phyloP scores from a whole-genome alignment of 2,888 invertebrate species.

The Cynaeus angustus region DNA sequence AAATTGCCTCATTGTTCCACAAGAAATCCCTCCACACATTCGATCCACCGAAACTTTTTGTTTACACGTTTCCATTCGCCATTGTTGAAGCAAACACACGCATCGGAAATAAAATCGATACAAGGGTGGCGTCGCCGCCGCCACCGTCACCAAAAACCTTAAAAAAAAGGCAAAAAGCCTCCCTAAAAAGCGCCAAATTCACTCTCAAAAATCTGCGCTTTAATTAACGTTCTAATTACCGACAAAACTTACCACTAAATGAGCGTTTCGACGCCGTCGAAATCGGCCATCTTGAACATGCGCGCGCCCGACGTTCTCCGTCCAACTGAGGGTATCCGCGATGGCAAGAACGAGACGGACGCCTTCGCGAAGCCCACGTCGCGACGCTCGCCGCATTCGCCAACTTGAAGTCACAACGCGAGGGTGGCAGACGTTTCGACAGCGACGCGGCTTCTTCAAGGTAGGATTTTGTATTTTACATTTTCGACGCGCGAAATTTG shows the following conservation, averaged over 20 bases:
- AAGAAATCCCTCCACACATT: conserved; percentile 4
- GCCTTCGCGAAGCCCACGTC: conserved; percentile 58
- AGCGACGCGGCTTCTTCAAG: conserved; percentile 19
- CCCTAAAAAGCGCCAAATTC: conserved; percentile 17
- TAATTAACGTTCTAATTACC: conserved; percentile 62
- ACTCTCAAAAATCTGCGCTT: conserved; percentile 20
- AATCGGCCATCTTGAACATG: conserved; percentile 69
- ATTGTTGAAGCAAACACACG: conserved; percentile 58
- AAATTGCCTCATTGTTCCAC: conserved; percentile 34
- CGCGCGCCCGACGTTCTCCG: conserved; percentile 61
- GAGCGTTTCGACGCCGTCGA: conserved; percentile 59
- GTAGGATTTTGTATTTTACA: conserved; percentile 42
- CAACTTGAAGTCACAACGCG: conserved; percentile 61
- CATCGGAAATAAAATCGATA: conserved; percentile 63
- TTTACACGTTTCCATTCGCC: conserved; percentile 55
- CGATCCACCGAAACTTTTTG: conserved; percentile 37
- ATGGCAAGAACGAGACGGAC: conserved; percentile 56
- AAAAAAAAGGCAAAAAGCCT: conserved; percentile 5
- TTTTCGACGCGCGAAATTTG: conserved; percentile 12
- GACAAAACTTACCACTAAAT: conserved; percentile 63
- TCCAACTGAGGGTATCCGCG: conserved; percentile 46
- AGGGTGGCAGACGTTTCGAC: conserved; percentile 28
- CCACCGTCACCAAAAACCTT: conserved; percentile 11
- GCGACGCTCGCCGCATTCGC: conserved; percentile 65
- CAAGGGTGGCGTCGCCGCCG: conserved; percentile 52